Conservation (phyloP, 2,888 invertebrate genomes). For the Zaprionus lineosus region DNA sequence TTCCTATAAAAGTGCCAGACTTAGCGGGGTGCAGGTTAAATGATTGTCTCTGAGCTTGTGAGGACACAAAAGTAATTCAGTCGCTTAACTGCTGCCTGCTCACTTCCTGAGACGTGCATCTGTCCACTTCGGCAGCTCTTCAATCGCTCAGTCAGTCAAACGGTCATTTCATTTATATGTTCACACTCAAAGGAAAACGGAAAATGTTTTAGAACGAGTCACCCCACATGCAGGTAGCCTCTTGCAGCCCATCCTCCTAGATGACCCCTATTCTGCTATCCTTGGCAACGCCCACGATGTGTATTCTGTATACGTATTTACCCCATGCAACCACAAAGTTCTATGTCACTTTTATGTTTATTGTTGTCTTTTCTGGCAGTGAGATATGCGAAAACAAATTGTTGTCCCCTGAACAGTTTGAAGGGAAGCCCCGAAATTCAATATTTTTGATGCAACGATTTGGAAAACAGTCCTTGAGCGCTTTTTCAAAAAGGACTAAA, state of each 20-base stretch:
- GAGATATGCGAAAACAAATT: slow-evolving; percentile 42
- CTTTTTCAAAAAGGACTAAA: slow-evolving; percentile 8
- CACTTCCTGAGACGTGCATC: too few relatives aligned
- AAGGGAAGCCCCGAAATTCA: slow-evolving; percentile 18
- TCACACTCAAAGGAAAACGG: slow-evolving; percentile 15
- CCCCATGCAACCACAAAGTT: slow-evolving; percentile 19
- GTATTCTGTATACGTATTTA: slow-evolving; percentile 21
- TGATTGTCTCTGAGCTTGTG: too few relatives aligned
- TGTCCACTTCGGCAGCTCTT: slow-evolving; percentile 7
- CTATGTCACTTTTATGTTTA: slow-evolving; percentile 26
- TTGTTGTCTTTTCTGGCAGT: slow-evolving; percentile 13
- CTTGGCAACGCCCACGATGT: too few relatives aligned
- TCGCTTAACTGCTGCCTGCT: too few relatives aligned
- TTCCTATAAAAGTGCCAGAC: too few relatives aligned
- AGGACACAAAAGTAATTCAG: too few relatives aligned
- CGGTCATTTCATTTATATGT: slow-evolving; percentile 17
- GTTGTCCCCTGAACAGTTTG: slow-evolving; percentile 33
- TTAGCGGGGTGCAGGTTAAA: too few relatives aligned
- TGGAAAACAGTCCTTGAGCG: slow-evolving; percentile 5
- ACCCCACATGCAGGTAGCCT: slow-evolving; percentile 12
- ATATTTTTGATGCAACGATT: slow-evolving; percentile 12
- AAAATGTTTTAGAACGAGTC: slow-evolving; percentile 15
- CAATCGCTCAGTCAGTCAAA: slow-evolving; percentile 16
- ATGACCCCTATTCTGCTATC: too few relatives aligned
- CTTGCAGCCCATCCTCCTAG: too few relatives aligned